Base-by-base conservation (phyloP, 2,113 vertebrate species). In the Peromyscus maniculatus region DNA sequence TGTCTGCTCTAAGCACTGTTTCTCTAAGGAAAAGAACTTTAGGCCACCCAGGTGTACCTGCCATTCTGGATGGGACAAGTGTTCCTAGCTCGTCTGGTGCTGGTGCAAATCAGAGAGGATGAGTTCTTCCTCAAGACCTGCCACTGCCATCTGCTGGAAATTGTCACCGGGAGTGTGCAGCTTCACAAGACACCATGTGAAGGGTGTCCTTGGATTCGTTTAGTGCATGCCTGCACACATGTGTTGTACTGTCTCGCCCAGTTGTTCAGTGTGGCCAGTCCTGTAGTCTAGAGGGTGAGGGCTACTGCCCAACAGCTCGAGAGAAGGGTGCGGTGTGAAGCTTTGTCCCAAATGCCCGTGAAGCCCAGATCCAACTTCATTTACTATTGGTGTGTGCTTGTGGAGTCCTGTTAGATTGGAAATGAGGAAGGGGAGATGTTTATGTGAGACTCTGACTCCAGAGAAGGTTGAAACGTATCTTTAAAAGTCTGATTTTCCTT, bases 121-220 rank as follows among this genome's bases (percentile, higher is more conserved):
- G 64, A n/a, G 52, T 67, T 36, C 78, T 95, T 93, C 87, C 57
- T 91, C 39, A 3, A 91, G 71, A 77, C 71, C 46, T 7, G 0
- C 93, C 82, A 71, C 84, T 93, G 97, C 82, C 87, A 92, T 72
- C 80, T 95, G 64, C 84, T 79, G 69, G 74, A 84, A 80, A 52
- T 4, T 24, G 36, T 92, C 94, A 39, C 31, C 2, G 1, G 39
- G 26, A 28, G 19, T 13, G 7, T 1, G 21, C 75, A 46, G 12
- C 49, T 67, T 59, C 11, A 17, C 3, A 0, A 17, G 91, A 28
- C 3, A 4, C 31, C 10, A 0, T 12, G 15, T 21, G 66, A 90
- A 49, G 1, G 49, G 52, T 16, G n/a, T 7, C 52, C 36, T n/a
- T 71, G 4, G n/a, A 3, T 82, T 33, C 89, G 89, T 12, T 59